Evolutionary conservation across 2,113 vertebrate genomes (phyloP).

Genomic region (Hepsetus odoe): DNA sequence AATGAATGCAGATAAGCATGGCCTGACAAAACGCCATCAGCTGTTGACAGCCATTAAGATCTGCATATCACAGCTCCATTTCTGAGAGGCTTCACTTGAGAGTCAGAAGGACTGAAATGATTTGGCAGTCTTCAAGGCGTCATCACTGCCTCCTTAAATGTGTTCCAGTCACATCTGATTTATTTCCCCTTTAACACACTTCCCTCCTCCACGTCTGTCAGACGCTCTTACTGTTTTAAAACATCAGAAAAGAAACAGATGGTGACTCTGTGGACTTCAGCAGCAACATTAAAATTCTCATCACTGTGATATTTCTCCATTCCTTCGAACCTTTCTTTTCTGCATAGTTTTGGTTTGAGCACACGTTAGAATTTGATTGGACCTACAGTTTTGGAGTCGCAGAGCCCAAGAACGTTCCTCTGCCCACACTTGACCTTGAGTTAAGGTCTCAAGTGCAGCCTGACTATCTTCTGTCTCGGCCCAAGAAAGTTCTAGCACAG

Average conservation of each 20-base stretch:
- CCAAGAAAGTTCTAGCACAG: no score
- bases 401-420: neutral
- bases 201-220: constrained; percentile 31
- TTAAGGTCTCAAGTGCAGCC: no score
- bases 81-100: constrained; percentile 57
- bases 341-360: neutral
- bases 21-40: constrained; percentile 61
- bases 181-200: constrained; percentile 56
- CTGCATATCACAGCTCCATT: constrained; percentile 61
- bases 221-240: constrained; percentile 21
- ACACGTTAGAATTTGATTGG: neutral
- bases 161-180: constrained; percentile 62
- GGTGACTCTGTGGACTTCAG: constrained; percentile 22
- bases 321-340: constrained; percentile 24
- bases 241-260: constrained; percentile 2
- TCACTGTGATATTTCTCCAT: constrained; percentile 38
- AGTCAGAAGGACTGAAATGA: constrained; percentile 63
- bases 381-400: no score
- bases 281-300: constrained; percentile 49
- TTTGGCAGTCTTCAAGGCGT: constrained; percentile 62
- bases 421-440: no score
- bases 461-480: no score
- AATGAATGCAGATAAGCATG: constrained; percentile 62
- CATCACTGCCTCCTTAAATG: constrained; percentile 60
- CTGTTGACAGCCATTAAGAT: constrained; percentile 67